Evolutionary conservation across 2,888 invertebrate species (phyloP).

Genomic region (Pheosia tremula): DNA sequence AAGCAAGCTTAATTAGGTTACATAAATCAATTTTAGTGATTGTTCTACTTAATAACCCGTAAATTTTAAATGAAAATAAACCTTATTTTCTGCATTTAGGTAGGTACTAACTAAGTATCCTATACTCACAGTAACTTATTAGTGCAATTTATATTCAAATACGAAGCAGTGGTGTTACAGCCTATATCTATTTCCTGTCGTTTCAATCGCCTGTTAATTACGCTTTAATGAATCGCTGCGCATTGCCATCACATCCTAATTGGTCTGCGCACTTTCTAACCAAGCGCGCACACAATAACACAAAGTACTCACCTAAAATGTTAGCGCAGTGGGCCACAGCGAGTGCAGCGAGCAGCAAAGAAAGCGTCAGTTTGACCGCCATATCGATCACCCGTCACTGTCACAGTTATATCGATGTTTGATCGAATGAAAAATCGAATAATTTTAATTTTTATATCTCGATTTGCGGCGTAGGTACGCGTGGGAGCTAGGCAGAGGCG

Average conservation of each 20-base stretch:
- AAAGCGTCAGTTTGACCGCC: slow-evolving; percentile 70
- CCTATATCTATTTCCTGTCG: slow-evolving; percentile 28
- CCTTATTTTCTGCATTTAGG: too few relatives aligned
- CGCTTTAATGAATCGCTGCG: slow-evolving; percentile 30
- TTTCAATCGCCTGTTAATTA: slow-evolving; percentile 29
- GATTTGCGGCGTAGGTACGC: slow-evolving; percentile 46
- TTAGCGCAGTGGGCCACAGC: slow-evolving; percentile 64
- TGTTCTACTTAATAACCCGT: too few relatives aligned
- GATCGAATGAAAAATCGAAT: slow-evolving; percentile 39
- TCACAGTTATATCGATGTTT: slow-evolving; percentile 25
- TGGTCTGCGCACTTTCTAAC: slow-evolving; percentile 33
- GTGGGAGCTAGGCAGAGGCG: slow-evolving; percentile 59
- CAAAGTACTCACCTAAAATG: slow-evolving; percentile 76
- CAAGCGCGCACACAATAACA: slow-evolving; percentile 14
- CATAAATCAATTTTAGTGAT: too few relatives aligned
- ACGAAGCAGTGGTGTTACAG: not conserved
- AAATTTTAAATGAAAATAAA: too few relatives aligned
- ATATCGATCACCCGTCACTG: slow-evolving; percentile 55
- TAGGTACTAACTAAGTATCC: too few relatives aligned
- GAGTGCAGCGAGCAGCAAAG: slow-evolving; percentile 58
- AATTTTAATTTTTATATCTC: slow-evolving; percentile 52
- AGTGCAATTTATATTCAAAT: slow-evolving; percentile 3
- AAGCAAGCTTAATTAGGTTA: too few relatives aligned
- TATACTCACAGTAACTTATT: not conserved
- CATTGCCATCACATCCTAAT: slow-evolving; percentile 14